Base-by-base conservation (phyloP, 2,888 invertebrate genomes). In the Arrhopalites spinosus region DNA sequence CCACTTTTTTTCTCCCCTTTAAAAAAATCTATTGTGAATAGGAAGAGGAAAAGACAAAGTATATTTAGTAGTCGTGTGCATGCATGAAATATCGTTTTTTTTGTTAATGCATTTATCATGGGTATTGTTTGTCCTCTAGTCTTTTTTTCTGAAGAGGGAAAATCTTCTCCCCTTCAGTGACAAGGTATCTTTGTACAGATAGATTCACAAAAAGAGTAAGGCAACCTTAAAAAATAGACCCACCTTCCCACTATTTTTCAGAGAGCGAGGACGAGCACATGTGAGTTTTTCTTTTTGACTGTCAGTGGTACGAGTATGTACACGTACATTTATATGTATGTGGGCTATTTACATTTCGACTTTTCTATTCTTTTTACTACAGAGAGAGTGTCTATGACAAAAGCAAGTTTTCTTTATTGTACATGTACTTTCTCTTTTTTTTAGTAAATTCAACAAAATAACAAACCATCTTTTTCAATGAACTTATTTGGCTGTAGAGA, bases 201-300 rank as follows among this genome's bases (percentile, higher is more conserved):
- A 70, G 50, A 50, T 23, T 30, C 13, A 69, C 1, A 23, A 27
- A 47, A 27, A 69, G 47, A 69, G 50, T 27, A n/a, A 69, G 29
- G 59, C 20, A 25, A 53, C 47, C 20, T 3, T 20, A 3, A 53
- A 17, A 17, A 53, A 45, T 45, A n/a, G n/a, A n/a, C n/a, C n/a
- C n/a, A n/a, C n/a, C n/a, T n/a, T n/a, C n/a, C n/a, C n/a, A n/a
- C n/a, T n/a, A n/a, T n/a, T n/a, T n/a, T n/a, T n/a, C 7, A 53
- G 53, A 53, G 53, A 53, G 53, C 5, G 20, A 53, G 53, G 15
- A 53, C 8, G 53, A 53, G 17, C 7, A 53, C 20, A 59, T 23
- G 59, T 25, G 23, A 59, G n/a, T 59, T 2, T 23, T 59, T n/a
- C 59, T 25, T 13, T 59, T 17, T 20, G 23, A 59, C 20, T 20